Conservation (phyloP, 2,888 invertebrate genomes). For the Encarsia formosa region DNA sequence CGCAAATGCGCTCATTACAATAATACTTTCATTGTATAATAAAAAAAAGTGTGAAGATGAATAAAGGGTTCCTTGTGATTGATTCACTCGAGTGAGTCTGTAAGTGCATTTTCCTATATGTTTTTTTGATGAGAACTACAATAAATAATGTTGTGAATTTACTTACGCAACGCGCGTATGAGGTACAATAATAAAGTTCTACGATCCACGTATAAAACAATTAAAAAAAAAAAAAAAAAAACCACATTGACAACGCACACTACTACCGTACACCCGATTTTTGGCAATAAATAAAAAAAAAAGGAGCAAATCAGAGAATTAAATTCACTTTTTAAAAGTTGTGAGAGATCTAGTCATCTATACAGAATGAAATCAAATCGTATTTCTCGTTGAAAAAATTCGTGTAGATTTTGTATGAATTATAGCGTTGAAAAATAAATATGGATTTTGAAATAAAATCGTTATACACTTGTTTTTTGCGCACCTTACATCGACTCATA, state of each 20-base stretch:
- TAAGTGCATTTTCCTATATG: no score
- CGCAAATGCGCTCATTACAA: no score
- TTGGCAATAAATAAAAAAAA: slow-evolving; percentile 7
- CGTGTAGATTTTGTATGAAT: slow-evolving; percentile 45
- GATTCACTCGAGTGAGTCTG: no score
- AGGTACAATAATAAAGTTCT: no score
- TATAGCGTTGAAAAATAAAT: slow-evolving; percentile 42
- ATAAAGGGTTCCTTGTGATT: no score
- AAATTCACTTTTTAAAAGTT: background rate
- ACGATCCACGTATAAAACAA: slow-evolving; percentile 7
- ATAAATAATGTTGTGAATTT: no score
- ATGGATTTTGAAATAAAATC: slow-evolving; percentile 40
- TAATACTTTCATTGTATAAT: no score
- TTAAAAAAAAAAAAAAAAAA: background rate
- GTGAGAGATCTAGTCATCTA: slow-evolving; percentile 2
- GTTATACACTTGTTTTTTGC: slow-evolving; percentile 7
- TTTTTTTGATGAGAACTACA: no score
- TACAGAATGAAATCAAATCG: slow-evolving; percentile 8
- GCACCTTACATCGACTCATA: background rate
- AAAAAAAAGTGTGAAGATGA: no score
- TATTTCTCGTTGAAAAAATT: slow-evolving; percentile 30
- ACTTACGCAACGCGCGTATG: no score
- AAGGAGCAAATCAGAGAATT: background rate
- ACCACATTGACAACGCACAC: slow-evolving; percentile 9
- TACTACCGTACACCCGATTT: slow-evolving; percentile 12